Evolutionary conservation across 1,140 invertebrate species (phyloP).

Genomic region (Temnothorax curvispinosus): DNA sequence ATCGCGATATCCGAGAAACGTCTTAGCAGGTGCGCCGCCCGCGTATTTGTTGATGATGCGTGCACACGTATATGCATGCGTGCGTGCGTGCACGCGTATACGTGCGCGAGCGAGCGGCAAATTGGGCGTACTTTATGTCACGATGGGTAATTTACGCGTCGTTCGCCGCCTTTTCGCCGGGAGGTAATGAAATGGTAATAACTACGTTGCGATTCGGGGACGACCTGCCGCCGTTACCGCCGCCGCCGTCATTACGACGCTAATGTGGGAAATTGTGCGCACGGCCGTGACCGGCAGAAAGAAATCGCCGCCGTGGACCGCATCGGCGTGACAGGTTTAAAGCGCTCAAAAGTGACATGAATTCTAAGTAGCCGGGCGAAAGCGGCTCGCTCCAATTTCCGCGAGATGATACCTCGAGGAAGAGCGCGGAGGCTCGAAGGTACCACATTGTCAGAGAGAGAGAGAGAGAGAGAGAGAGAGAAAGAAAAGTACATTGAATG

Average conservation of each 20-base stretch:
- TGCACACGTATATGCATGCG: too few relatives aligned
- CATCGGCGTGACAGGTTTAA: constrained; percentile 17
- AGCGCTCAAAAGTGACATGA: constrained; percentile 58
- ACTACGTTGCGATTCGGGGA: constrained; percentile 73
- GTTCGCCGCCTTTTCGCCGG: constrained; percentile 66
- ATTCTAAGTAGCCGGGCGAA: constrained; percentile 68
- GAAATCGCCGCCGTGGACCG: neutral
- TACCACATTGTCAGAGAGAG: neutral
- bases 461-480: too few relatives aligned
- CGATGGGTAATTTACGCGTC: constrained; percentile 71
- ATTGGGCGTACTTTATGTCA: constrained; percentile 74
- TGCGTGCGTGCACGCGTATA: too few relatives aligned
- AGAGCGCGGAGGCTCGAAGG: neutral
- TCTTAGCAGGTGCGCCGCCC: constrained; percentile 10
- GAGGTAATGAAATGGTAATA: constrained; percentile 75
- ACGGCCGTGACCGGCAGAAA: constrained; percentile 3
- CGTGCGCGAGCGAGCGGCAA: constrained; percentile 33
- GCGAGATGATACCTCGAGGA: constrained; percentile 29
- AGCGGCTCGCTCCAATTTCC: constrained; percentile 63
- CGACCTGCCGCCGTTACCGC: constrained; percentile 40
- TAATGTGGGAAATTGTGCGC: constrained; percentile 71
- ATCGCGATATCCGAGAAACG: constrained; percentile 26
- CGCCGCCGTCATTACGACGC: constrained; percentile 59
- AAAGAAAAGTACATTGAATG: neutral
- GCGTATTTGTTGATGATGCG: neutral